Evolutionary conservation across 2,797 vertebrate species (phyloP), one percentile per base, ranked within the genome.

Genomic region (Enoplosus armatus): DNA sequence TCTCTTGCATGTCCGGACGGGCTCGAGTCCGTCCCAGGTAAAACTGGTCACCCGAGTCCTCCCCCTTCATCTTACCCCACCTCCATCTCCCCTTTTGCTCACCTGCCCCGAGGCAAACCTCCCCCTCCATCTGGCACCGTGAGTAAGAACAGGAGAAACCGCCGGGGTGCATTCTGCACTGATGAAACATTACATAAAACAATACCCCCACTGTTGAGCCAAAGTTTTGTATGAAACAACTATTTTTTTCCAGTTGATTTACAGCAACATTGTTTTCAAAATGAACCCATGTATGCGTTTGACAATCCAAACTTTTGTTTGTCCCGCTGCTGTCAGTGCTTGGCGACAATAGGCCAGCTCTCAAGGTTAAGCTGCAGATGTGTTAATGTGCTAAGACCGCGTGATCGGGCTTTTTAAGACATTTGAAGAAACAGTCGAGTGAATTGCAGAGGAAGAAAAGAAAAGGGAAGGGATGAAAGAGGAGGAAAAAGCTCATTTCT

Each of bases 1-100:
- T 75, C 11, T 51, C 69, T 18, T 89, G 87, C 94, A 74, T 90
- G 94, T 94, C 89, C 81, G 76, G 91, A 87, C 93, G 54, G 85
- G 93, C 90, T 90, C 59, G 62, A 90, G 85, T 91, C 89, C 89
- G 87, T 85, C 83, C 79, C 87, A 87, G 91, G 91, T 93, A 92
- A 94, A 94, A 92, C 93, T 92, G 91, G 93, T 94, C 93, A 93
- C 85, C 93, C 86, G 90, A 92, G 88, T 92, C 92, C 72, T 91
- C 82, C 76, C 76, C 77, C 84, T 85, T 84, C 86, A 75, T 89
- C 73, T 90, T 27, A 74, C 85, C 82, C 90, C 86, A 86, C 88
- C 88, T 83, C 87, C 89, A 85, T 84, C 84, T 91, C 90, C 86
- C 91, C 90, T 90, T 87, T 87, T 75, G 85, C 87, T 93, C 90